Percentiles rank a stretch among this genome's conserved stretches.
These are phyloP conservation scores for Suillia variegata DNA, from an alignment of 2,888 invertebrate species.

Conservation along the genomic window DNA sequence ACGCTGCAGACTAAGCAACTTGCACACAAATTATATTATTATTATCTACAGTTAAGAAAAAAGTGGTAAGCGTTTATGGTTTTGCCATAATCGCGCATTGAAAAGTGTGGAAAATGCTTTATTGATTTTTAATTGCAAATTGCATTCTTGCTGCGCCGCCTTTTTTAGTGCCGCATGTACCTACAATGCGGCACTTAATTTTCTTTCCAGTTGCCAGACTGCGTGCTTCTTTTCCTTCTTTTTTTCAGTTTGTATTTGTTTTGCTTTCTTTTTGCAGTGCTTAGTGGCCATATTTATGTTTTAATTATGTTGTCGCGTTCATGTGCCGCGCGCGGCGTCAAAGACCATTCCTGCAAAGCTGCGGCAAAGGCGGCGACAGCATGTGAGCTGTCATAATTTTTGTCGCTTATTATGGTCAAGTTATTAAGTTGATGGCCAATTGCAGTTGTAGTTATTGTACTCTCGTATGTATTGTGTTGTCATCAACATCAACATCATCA, in stretches of 20 bases:
- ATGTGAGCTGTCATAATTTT: conserved; percentile 49
- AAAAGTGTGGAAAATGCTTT: too few relatives aligned
- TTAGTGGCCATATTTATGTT: conserved; percentile 1
- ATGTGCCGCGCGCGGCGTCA: too few relatives aligned
- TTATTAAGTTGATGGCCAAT: conserved; percentile 21
- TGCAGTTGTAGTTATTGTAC: conserved; percentile 9
- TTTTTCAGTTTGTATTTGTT: background rate
- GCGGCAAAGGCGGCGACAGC: background rate
- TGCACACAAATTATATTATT: too few relatives aligned
- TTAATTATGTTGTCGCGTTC: conserved; percentile 1
- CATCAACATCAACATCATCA: too few relatives aligned
- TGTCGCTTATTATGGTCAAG: conserved; percentile 39
- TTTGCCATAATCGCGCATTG: too few relatives aligned
- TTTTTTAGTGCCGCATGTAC: conserved; percentile 9
- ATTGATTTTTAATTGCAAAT: conserved; percentile 55
- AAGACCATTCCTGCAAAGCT: background rate
- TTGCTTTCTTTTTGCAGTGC: background rate
- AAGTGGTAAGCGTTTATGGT: too few relatives aligned
- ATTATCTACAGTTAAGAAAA: too few relatives aligned
- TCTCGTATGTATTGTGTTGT: conserved; percentile 18
- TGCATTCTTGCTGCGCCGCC: conserved; percentile 43
- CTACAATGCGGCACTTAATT: too few relatives aligned
- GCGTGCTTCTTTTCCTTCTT: too few relatives aligned
- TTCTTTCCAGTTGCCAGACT: too few relatives aligned
- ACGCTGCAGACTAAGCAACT: too few relatives aligned